Evolutionary conservation across 2,113 vertebrate species (phyloP), one percentile per base, ranked within the genome.

Genomic region (Hydrochoerus hydrochaeris): DNA sequence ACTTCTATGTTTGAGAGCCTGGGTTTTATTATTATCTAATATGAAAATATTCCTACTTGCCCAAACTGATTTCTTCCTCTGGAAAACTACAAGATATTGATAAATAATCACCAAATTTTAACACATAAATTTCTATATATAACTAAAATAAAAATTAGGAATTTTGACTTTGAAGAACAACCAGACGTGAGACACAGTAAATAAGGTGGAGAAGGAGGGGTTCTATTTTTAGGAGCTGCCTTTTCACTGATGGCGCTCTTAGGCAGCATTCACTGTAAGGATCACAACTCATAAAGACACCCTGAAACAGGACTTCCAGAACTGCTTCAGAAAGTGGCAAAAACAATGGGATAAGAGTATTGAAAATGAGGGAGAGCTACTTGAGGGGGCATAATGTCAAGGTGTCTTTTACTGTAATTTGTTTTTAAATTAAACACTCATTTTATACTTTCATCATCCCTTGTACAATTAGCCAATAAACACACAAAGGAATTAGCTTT

Each of bases 1-100:
- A 30, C 20, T 91, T 93, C 87, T 96, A 93, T 94, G 91, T 97
- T 75, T 95, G 87, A 97, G 12, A 88, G 5, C 35, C 46, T 73
- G 67, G 28, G 32, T 77, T 78, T 95, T 90, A 19, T 82, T 80
- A 71, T 63, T 49, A 1, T 75, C 58, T 75, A 89, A 95, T 89
- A 13, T 58, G 57, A 92, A 22, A 57, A 1, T 81, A 94, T 94
- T 93, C 94, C 84, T 96, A 97, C 83, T 91, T 63, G 80, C 28
- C 35, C 4, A 44, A 84, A 77, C 4, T 81, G 19, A 89, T 92
- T 94, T 93, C 26, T 75, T 75, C 58, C 83, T 86, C 22, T 77
- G 65, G n/a, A 81, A 95, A 93, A 89, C 90, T 89, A 52, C 24
- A 32, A 52, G 17, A 63, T 83, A 91, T 82, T 75, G 62, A 86